Evolutionary conservation across 2,113 vertebrate genomes (phyloP).

Genomic region (Rissa tridactyla): DNA sequence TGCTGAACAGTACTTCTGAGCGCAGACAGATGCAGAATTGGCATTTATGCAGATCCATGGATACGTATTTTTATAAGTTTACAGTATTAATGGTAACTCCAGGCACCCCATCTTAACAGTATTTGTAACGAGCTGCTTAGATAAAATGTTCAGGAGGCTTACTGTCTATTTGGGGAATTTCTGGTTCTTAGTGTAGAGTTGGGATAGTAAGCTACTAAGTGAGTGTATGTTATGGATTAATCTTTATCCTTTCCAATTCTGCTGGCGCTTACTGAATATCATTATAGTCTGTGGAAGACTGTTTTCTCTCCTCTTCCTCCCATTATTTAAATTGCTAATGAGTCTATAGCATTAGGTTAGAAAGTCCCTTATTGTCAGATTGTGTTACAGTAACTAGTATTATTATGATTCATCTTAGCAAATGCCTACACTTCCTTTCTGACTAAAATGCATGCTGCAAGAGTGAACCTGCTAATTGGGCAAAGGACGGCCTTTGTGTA

Average conservation of each 20-base stretch:
- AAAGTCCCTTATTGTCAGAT: neutral
- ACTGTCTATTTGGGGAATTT: neutral
- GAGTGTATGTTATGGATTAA: neutral
- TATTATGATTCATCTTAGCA: neutral
- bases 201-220: neutral
- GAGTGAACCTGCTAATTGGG: neutral
- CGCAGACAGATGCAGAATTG: neutral
- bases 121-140: neutral
- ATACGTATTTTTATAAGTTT: neutral
- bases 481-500: neutral
- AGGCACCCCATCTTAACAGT: neutral
- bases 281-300: neutral
- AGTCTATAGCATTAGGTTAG: neutral
- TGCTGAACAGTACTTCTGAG: neutral
- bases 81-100: neutral
- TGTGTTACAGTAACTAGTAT: neutral
- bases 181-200: neutral
- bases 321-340: neutral
- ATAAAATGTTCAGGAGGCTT: neutral
- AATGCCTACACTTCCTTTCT: neutral
- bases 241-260: neutral
- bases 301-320: neutral
- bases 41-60: neutral
- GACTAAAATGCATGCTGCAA: neutral
- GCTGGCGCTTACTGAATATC: neutral